phyloP scores from a whole-genome alignment of 2,888 invertebrate species.

The Zonitis immaculata region DNA sequence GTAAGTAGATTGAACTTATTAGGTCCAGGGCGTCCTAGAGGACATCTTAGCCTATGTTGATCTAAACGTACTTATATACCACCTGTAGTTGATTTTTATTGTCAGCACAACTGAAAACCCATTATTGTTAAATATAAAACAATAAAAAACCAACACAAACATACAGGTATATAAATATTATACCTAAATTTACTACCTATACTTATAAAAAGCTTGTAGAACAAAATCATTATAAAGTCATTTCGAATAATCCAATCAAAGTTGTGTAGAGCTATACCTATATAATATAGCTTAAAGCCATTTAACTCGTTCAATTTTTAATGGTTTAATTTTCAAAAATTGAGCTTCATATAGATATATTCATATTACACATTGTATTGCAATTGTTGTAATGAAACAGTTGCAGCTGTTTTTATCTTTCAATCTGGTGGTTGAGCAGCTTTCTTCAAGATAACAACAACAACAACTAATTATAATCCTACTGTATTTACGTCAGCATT shows the following conservation, averaged over 20 bases:
- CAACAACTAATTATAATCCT: constrained; percentile 7
- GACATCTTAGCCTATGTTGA: too few species aligned
- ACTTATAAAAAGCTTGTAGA: not conserved
- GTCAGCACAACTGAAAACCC: not conserved
- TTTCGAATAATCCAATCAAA: not conserved
- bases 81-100: too few species aligned
- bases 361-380: not conserved
- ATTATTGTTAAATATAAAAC: not conserved
- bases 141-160: constrained; percentile 1
- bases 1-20: too few species aligned
- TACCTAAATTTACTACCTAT: not conserved
- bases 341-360: not conserved
- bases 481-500: not conserved
- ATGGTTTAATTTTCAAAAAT: not conserved
- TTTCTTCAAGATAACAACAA: constrained; percentile 6
- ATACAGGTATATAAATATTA: not conserved
- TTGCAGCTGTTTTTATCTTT: constrained; percentile 3
- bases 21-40: too few species aligned
- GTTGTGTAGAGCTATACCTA: too few species aligned
- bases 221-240: constrained; percentile 1
- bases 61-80: too few species aligned
- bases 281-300: not conserved
- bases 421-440: constrained; percentile 3
- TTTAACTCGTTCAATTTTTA: not conserved
- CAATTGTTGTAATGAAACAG: not conserved